These are phyloP conservation scores for Gallirallus australis DNA, from an alignment of 2,797 vertebrate genomes.

Conservation along the genomic window DNA sequence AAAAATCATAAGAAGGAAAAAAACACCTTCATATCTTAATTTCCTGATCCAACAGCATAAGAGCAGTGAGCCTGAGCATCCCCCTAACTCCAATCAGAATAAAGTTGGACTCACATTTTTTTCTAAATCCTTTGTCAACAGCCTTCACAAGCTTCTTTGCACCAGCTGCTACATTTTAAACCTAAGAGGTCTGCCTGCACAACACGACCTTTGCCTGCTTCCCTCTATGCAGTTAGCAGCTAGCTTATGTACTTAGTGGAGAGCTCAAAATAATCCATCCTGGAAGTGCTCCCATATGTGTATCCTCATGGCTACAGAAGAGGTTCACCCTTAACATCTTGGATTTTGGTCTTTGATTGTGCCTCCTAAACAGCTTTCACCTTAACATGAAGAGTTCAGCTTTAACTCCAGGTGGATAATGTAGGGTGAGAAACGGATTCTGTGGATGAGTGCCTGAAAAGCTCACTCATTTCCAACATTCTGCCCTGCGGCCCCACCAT, in stretches of 20 bases:
- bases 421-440: neutral
- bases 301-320: neutral
- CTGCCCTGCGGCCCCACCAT: neutral
- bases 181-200: constrained; percentile 81
- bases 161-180: constrained; percentile 85
- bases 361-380: neutral
- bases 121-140: constrained; percentile 67
- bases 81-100: constrained; percentile 57
- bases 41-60: neutral
- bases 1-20: neutral
- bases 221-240: constrained; percentile 85
- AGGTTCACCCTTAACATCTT: neutral
- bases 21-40: neutral
- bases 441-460: neutral
- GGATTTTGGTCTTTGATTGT: constrained; percentile 26
- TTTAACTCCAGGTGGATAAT: neutral
- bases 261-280: constrained; percentile 80
- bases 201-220: constrained; percentile 69
- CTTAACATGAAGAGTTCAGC: neutral
- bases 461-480: neutral
- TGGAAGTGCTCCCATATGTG: constrained; percentile 10
- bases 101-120: constrained; percentile 76
- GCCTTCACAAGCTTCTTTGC: constrained; percentile 67
- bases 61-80: neutral
- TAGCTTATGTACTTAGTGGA: constrained; percentile 81